phyloP scores from a whole-genome alignment of 2,113 vertebrate species.

The Pteruthius melanotis region DNA sequence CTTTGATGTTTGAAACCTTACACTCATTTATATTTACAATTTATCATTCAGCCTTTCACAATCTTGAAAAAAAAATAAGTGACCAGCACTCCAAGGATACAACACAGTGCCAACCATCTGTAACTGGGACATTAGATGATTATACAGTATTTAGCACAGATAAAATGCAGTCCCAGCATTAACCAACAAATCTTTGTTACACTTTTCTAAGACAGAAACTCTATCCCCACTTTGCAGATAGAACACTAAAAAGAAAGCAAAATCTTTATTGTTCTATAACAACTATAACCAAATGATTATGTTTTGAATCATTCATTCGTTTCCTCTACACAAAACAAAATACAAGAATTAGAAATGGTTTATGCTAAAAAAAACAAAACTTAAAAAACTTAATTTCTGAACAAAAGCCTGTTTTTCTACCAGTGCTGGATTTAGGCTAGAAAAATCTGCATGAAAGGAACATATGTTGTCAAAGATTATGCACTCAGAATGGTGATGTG shows the following conservation, averaged over 20 bases:
- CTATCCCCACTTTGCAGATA: neutral
- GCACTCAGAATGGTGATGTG: neutral
- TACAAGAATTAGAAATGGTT: conserved; percentile 57
- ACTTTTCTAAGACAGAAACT: neutral
- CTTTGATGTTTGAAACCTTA: neutral
- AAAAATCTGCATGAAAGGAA: conserved; percentile 18
- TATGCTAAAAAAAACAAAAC: neutral
- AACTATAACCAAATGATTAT: conserved; percentile 6
- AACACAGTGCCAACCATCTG: neutral
- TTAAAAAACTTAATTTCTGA: neutral
- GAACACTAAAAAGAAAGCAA: neutral
- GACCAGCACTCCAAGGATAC: neutral
- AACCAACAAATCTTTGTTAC: neutral
- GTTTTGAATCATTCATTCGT: conserved; percentile 42
- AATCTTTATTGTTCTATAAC: neutral
- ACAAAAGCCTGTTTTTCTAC: neutral
- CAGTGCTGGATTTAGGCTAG: conserved; percentile 11
- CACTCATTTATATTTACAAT: neutral
- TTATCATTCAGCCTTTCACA: neutral
- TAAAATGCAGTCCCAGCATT: neutral
- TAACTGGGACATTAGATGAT: conserved; percentile 7
- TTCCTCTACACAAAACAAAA: conserved; percentile 24
- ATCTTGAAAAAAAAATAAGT: neutral
- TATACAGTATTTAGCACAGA: neutral
- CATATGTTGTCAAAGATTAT: neutral